Evolutionary conservation across 2,797 vertebrate genomes (phyloP).

Genomic region (Mormyrus proboscirostris): DNA sequence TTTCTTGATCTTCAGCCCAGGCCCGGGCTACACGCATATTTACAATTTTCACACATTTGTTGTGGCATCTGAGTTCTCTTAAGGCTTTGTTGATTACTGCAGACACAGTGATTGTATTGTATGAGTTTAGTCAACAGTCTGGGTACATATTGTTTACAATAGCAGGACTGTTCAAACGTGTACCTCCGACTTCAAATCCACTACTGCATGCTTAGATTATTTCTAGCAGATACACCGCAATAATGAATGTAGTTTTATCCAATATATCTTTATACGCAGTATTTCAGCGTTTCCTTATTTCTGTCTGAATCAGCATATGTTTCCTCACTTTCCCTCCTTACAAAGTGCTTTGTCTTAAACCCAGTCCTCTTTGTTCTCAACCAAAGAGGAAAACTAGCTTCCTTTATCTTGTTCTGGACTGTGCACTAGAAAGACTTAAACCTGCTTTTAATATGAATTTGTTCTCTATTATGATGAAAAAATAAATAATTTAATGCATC

Average conservation of each 20-base stretch:
- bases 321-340: background rate
- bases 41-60: background rate
- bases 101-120: slow-evolving; percentile 11
- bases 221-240: background rate
- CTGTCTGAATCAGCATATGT: background rate
- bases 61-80: background rate
- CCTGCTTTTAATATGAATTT: background rate
- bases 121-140: background rate
- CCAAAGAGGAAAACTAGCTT: background rate
- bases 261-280: background rate
- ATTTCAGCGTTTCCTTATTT: background rate
- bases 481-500: background rate
- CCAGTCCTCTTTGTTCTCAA: background rate
- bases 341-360: background rate
- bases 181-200: background rate
- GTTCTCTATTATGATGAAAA: background rate
- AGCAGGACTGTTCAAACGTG: background rate
- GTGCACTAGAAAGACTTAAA: background rate
- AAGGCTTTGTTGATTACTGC: slow-evolving; percentile 1
- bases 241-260: background rate
- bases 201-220: background rate
- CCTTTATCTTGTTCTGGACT: background rate
- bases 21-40: background rate
- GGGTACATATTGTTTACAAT: background rate
- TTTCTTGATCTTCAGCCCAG: background rate